Evolutionary conservation across 1,140 invertebrate genomes (phyloP).

Genomic region (Lepidurus packardi): DNA sequence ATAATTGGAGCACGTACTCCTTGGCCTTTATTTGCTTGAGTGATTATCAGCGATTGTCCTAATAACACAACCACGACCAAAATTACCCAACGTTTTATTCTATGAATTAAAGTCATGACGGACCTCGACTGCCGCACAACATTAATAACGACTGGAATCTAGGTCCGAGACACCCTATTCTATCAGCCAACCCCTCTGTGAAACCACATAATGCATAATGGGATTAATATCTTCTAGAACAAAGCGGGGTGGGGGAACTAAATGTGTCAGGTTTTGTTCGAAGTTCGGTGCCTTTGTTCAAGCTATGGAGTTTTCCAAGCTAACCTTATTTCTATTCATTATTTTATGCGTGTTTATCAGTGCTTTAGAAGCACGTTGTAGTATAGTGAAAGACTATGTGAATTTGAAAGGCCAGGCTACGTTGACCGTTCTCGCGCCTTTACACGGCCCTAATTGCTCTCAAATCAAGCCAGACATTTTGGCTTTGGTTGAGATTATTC

Average conservation of each 20-base stretch:
- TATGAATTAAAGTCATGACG: neutral
- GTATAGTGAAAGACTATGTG: neutral
- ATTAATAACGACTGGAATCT: neutral
- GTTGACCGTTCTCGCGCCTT: neutral
- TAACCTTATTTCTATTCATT: neutral
- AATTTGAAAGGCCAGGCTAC: conserved; percentile 5
- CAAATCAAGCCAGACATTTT: neutral
- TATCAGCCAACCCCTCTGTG: neutral
- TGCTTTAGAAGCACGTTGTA: neutral
- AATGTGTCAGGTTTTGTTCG: neutral
- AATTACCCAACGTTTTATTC: neutral
- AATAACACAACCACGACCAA: neutral
- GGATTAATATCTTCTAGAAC: conserved; percentile 2
- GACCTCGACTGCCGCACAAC: neutral
- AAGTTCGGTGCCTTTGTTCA: neutral
- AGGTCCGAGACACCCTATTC: neutral
- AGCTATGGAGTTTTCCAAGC: neutral
- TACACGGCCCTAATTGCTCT: neutral
- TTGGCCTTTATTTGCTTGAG: neutral
- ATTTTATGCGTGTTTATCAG: neutral
- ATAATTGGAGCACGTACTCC: neutral
- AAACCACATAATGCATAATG: conserved; percentile 15
- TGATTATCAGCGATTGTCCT: neutral
- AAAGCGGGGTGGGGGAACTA: neutral
- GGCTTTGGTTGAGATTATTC: neutral